Percentiles rank a stretch among this genome's conserved stretches.
Conservation (phyloP, 2,113 vertebrate species). For the Scalopus aquaticus region DNA sequence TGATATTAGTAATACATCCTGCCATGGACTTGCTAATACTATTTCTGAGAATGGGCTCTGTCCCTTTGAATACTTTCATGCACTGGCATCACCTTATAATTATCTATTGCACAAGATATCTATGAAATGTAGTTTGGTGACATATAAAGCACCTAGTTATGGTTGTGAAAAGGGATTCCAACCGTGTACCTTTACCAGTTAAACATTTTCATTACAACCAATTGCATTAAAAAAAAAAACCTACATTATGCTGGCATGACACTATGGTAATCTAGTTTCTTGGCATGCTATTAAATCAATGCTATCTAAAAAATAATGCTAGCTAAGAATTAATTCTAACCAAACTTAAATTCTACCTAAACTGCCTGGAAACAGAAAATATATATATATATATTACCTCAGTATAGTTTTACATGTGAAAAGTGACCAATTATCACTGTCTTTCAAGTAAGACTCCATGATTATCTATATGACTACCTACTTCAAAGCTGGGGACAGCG, state of each 20-base stretch:
- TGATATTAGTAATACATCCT: not conserved
- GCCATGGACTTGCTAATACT: not conserved
- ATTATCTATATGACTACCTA: not conserved
- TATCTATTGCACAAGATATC: constrained; percentile 13
- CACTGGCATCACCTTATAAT: constrained; percentile 12
- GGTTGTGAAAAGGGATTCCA: not conserved
- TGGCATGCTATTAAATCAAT: not conserved
- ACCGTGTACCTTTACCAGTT: not conserved
- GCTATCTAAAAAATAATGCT: not conserved
- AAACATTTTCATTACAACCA: not conserved
- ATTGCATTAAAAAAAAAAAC: not conserved
- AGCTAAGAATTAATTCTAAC: not conserved
- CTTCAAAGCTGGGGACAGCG: not conserved
- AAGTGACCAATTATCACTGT: not conserved
- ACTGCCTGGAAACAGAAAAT: not conserved
- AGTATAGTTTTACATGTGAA: not conserved
- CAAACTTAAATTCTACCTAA: not conserved
- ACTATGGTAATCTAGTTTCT: not conserved
- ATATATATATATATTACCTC: not conserved
- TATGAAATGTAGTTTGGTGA: not conserved
- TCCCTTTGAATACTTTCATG: not conserved
- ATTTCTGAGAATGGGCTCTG: not conserved
- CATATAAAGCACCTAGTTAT: not conserved
- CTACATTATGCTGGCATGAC: not conserved
- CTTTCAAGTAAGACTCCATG: not conserved